Evolutionary conservation across 1,140 invertebrate species (phyloP), one percentile per base, ranked within the genome.

Genomic region (Eueides isabella): DNA sequence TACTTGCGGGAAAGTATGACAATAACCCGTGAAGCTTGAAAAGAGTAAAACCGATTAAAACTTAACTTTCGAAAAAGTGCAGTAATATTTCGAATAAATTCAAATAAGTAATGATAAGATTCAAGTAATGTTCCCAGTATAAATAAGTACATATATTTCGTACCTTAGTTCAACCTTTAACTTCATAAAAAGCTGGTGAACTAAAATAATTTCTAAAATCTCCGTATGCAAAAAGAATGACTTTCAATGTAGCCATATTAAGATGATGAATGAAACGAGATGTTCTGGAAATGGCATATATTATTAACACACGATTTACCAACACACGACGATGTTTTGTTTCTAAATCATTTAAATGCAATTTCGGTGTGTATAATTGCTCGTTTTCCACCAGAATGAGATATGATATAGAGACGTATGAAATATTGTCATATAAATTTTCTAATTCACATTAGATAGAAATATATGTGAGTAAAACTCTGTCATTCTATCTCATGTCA

Each of bases 171-270:
- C 1, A 55, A 55, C 48, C 48, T 23, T 26, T 55, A 55, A 55
- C 48, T 55, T 55, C 19, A 26, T 55, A 55, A 55, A 23, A 55
- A 55, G 48, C 9, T 23, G 48, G 48, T 55, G 19, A 55, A 55
- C 48, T 44, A n/a, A 19, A 44, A n/a, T 44, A 44, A 44, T 44
- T 44, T 44, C 41, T n/a, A 44, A 38, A 38, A 55, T 3, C 7
- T 26, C 9, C 7, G 11, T 55, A 55, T 23, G 23, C 23, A 55
- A 55, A 26, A 9, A 12, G 41, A 11, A 0, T 55, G 23, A 26
- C 48, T 55, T 23, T 26, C 48, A 26, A 11, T 55, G 48, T 55
- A 55, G 48, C 26, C 23, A 26, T n/a, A 55, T 44, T 19, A 19
- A 5, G 48, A 55, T 19, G 48, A 55, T 55, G 48, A 55, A 55